Percentiles rank a stretch among this genome's conserved stretches.
Conservation (phyloP, 2,797 vertebrate species). For the Bovichtus diacanthus region DNA sequence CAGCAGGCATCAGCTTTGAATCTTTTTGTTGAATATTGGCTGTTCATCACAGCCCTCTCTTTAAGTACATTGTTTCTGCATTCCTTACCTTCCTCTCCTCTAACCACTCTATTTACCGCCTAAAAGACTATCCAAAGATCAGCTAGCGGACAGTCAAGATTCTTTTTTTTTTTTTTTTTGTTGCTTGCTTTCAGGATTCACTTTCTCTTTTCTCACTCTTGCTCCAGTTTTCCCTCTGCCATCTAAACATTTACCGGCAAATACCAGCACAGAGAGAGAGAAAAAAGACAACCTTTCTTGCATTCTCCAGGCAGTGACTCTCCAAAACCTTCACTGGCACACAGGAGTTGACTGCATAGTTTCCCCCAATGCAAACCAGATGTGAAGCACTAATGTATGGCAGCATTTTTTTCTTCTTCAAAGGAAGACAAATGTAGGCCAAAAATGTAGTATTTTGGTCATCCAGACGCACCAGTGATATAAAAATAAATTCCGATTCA, state of each 20-base stretch:
- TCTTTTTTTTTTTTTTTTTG: constrained; percentile 25
- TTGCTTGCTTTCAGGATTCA: constrained; percentile 49
- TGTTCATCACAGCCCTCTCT: constrained; percentile 33
- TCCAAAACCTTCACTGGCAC: constrained; percentile 84
- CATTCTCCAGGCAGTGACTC: constrained; percentile 80
- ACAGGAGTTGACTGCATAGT: constrained; percentile 86
- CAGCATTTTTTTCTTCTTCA: constrained; percentile 76
- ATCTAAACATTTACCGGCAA: constrained; percentile 78
- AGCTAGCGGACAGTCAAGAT: constrained; percentile 29
- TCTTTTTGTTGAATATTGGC: constrained; percentile 11
- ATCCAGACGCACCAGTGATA: constrained; percentile 65
- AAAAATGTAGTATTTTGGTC: constrained; percentile 77
- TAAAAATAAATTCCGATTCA: constrained; percentile 76
- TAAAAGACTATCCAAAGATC: constrained; percentile 46
- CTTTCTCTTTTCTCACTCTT: constrained; percentile 59
- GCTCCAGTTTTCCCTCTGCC: constrained; percentile 57
- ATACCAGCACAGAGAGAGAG: constrained; percentile 69
- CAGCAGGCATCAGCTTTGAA: not conserved
- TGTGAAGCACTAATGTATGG: constrained; percentile 88
- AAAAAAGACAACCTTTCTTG: constrained; percentile 65
- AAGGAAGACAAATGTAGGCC: constrained; percentile 81
- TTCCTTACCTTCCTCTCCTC: constrained; percentile 48
- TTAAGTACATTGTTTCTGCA: constrained; percentile 35
- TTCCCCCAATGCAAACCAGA: constrained; percentile 89
- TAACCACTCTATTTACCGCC: constrained; percentile 44